These are phyloP conservation scores for Chelmon rostratus DNA, from an alignment of 2,797 vertebrate species.

Conservation along the genomic window DNA sequence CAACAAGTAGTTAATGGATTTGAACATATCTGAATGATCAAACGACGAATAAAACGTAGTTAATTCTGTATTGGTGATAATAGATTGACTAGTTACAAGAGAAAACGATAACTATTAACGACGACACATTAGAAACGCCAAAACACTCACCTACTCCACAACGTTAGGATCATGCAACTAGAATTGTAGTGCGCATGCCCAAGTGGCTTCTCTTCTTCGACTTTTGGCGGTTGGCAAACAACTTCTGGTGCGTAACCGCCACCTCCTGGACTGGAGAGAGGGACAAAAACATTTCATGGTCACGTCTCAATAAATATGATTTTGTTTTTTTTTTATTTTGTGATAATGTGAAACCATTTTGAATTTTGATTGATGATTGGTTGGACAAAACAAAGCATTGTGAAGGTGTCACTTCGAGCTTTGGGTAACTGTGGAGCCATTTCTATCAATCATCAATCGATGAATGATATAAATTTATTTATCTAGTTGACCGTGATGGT, in stretches of 20 bases:
- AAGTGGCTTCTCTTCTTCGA: rapidly evolving
- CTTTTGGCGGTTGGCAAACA: not conserved
- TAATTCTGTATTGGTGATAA: rapidly evolving
- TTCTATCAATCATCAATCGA: no score
- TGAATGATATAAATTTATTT: no score
- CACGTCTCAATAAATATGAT: no score
- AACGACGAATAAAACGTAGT: not conserved
- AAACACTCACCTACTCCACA: constrained; percentile 65
- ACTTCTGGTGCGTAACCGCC: constrained; percentile 13
- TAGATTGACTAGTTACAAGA: rapidly evolving
- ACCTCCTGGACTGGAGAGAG: constrained; percentile 29
- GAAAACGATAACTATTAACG: rapidly evolving
- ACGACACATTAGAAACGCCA: rapidly evolving
- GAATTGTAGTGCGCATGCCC: constrained; percentile 60
- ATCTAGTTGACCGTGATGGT: no score
- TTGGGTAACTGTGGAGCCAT: no score
- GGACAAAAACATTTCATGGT: no score
- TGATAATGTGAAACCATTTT: no score
- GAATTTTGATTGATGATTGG: no score
- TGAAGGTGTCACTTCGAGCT: no score
- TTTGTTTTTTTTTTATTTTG: no score
- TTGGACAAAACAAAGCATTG: no score
- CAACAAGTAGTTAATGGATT: not conserved
- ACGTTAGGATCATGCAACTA: constrained; percentile 59
- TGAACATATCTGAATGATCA: rapidly evolving